Conservation (phyloP, 2,113 vertebrate species). For the Rutilus rutilus region DNA sequence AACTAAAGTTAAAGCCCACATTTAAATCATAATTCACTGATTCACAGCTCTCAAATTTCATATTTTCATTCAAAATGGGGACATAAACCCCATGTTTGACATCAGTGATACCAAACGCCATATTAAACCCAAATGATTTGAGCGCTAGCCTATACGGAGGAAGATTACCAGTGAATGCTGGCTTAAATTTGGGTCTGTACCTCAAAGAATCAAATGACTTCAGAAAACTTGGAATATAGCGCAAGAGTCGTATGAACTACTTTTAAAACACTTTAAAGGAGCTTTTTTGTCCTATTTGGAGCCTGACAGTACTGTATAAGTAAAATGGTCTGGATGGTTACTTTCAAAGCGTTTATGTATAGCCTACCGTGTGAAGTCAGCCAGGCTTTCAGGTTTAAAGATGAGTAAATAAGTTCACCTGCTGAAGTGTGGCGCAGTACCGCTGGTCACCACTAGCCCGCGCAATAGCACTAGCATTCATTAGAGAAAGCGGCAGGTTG, state of each 20-base stretch:
- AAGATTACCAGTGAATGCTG: background rate
- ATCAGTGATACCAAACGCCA: too few species aligned
- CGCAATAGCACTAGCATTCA: conserved; percentile 68
- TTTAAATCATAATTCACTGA: too few species aligned
- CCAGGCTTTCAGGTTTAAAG: background rate
- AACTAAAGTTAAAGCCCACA: too few species aligned
- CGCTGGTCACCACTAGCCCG: conserved; percentile 73
- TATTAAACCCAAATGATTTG: background rate
- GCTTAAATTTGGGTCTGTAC: background rate
- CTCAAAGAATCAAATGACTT: background rate
- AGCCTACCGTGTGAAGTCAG: background rate
- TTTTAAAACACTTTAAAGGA: background rate
- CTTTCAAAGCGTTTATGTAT: background rate
- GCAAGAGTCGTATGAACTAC: background rate
- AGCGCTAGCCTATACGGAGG: background rate
- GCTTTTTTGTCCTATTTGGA: background rate
- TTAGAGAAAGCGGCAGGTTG: conserved; percentile 3
- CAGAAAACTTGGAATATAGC: background rate
- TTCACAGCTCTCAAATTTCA: too few species aligned
- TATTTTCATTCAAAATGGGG: too few species aligned
- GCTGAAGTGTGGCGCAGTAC: conserved; percentile 60
- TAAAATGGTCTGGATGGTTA: background rate
- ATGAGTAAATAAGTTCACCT: conserved; percentile 4
- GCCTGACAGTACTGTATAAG: background rate
- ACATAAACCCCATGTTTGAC: too few species aligned